Base-by-base conservation (phyloP, 2,888 invertebrate genomes). In the Chymomyza amoena region DNA sequence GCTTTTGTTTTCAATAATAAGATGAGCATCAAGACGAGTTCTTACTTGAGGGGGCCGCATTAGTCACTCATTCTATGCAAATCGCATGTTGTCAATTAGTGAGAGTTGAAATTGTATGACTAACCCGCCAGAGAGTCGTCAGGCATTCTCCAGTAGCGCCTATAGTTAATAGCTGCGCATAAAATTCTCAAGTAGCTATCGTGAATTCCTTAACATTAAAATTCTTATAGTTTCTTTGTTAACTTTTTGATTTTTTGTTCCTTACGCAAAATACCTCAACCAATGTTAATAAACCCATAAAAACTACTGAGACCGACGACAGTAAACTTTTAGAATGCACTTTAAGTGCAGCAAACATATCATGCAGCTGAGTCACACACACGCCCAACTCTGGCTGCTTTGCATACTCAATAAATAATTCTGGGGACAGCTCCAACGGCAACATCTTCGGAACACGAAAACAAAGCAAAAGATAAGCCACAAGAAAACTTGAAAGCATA, bases 221-320 rank as follows among this genome's bases (percentile, higher is more conserved):
- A 6, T 36, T 36, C 9, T 9, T 36, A 36, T 0, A 36, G 7
- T 7, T 4, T 3, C 25, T 4, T 25, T 25, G 25, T 25, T 3
- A 25, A 25, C 3, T 25, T 25, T 25, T 25, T 25, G 61, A n/a
- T 45, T 52, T 45, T 54, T 45, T 69, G 20, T 71, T 60, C 39
- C 65, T 57, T 16, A 70, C 61, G 72, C 72, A 68, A 75, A 87
- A 78, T 70, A 70, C 57, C 84, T 76, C 78, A 73, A 9, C 73
- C 66, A 73, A 85, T 75, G 88, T 88, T 83, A 86, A 83, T 81
- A 83, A 83, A 86, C 83, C 79, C 83, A 88, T 83, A 88, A 88
- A 87, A 68, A 13, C 39, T 13, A 45, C 25, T 45, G 4, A 13
- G 52, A 69, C 61, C 2, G 52, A 69, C 61, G 69, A 67, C 79